These are phyloP conservation scores for Scotopteryx bipunctaria DNA, from an alignment of 2,888 invertebrate genomes.

Conservation along the genomic window DNA sequence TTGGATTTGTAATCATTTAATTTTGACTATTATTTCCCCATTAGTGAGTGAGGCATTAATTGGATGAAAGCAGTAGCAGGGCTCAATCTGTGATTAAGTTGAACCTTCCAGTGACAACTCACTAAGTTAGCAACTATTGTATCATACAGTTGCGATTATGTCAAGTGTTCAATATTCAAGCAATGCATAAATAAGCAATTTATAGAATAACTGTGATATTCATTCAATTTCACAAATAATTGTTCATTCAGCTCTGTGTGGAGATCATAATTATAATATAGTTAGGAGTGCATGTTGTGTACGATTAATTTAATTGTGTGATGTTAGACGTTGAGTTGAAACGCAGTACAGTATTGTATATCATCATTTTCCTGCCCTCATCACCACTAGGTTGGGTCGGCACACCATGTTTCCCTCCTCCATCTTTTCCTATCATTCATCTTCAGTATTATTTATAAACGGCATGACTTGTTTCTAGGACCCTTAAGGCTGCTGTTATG, in stretches of 20 bases:
- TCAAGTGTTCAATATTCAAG: conserved; percentile 39
- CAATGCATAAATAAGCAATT: conserved; percentile 48
- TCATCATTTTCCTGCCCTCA: too few species aligned
- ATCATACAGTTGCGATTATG: conserved; percentile 4
- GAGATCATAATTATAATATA: conserved; percentile 47
- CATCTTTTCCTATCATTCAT: too few species aligned
- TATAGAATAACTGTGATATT: conserved; percentile 77
- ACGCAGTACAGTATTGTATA: conserved; percentile 22
- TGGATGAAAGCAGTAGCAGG: conserved; percentile 13
- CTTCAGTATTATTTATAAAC: too few species aligned
- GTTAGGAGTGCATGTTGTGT: conserved; percentile 47
- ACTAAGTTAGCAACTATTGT: conserved; percentile 6
- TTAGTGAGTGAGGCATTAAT: conserved; percentile 7
- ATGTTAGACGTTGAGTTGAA: conserved; percentile 21
- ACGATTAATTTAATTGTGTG: conserved; percentile 38
- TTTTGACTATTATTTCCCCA: background rate
- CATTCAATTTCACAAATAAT: conserved; percentile 63
- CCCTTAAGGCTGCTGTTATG: too few species aligned
- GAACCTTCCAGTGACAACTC: conserved; percentile 13
- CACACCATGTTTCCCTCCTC: too few species aligned
- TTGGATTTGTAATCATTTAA: conserved; percentile 4
- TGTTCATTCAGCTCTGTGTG: conserved; percentile 57
- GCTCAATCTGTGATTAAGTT: conserved; percentile 18
- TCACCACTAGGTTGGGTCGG: too few species aligned
- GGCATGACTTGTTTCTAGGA: too few species aligned